Percentiles rank a stretch among this genome's conserved stretches.
Conservation (phyloP, 2,113 vertebrate genomes). For the Pterophyllum scalare region DNA sequence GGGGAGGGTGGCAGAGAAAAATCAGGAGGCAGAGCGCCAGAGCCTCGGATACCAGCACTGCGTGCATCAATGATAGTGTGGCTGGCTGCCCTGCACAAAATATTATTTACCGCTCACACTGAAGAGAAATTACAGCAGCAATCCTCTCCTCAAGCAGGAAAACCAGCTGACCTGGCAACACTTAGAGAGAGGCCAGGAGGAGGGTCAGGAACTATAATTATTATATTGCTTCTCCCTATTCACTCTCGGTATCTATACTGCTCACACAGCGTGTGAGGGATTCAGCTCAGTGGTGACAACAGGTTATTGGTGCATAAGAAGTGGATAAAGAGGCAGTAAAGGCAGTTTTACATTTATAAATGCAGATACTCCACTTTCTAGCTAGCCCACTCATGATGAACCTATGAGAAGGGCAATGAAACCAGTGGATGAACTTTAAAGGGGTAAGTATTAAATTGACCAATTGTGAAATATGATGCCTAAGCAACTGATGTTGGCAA, state of each 20-base stretch:
- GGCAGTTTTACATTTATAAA: conserved; percentile 45
- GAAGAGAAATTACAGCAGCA: conserved; percentile 71
- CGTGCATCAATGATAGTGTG: conserved; percentile 66
- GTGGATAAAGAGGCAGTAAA: conserved; percentile 62
- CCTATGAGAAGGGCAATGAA: conserved; percentile 34
- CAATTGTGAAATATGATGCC: conserved; percentile 44
- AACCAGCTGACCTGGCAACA: conserved; percentile 78
- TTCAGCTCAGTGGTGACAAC: conserved; percentile 67
- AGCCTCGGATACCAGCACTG: conserved; percentile 62
- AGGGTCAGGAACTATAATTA: conserved; percentile 76
- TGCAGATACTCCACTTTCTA: conserved; percentile 28
- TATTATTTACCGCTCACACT: conserved; percentile 78
- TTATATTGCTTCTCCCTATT: conserved; percentile 76
- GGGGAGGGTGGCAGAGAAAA: conserved; percentile 34
- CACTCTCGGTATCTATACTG: conserved; percentile 74
- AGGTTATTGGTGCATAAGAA: conserved; percentile 68
- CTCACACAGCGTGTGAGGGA: conserved; percentile 62
- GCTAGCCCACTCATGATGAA: conserved; percentile 31
- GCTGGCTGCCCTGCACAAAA: conserved; percentile 67
- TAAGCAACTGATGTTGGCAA: conserved; percentile 34
- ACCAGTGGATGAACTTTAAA: conserved; percentile 51
- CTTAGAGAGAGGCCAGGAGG: conserved; percentile 60
- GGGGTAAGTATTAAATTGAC: conserved; percentile 37
- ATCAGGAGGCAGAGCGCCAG: conserved; percentile 53
- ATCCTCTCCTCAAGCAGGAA: conserved; percentile 59